phyloP scores from a whole-genome alignment of 1,140 invertebrate species.

The Drosophila mauritiana region DNA sequence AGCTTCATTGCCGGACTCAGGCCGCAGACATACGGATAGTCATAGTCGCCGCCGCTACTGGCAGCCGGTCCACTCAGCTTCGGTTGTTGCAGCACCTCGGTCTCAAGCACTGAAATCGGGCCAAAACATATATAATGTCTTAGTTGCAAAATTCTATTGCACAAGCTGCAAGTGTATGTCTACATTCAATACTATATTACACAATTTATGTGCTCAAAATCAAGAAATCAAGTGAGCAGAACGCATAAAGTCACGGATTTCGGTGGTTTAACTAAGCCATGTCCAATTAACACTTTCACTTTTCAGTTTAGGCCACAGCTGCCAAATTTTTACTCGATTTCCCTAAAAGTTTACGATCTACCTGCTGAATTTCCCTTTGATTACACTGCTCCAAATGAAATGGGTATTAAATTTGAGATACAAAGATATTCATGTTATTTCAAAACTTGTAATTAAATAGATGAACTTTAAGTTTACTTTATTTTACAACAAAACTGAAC shows the following conservation, averaged over 20 bases:
- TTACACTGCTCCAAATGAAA: constrained; percentile 6
- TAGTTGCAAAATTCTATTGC: constrained; percentile 5
- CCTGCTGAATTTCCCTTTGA: constrained; percentile 24
- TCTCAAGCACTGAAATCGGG: constrained; percentile 75
- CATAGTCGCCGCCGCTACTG: constrained; percentile 51
- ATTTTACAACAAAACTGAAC: too few relatives aligned
- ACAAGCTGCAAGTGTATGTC: neutral
- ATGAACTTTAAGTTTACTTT: too few relatives aligned
- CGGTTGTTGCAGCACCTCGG: constrained; percentile 72
- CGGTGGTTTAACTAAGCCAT: neutral
- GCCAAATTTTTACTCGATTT: constrained; percentile 12
- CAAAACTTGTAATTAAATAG: neutral
- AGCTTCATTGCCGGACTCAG: constrained; percentile 79
- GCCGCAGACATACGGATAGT: constrained; percentile 75
- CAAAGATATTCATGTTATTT: neutral
- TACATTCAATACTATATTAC: neutral
- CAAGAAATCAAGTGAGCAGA: constrained; percentile 5
- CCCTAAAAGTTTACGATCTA: constrained; percentile 6
- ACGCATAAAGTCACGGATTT: neutral
- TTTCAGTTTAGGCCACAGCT: constrained; percentile 7
- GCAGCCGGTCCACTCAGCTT: constrained; percentile 59
- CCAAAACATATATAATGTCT: neutral
- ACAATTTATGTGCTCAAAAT: neutral
- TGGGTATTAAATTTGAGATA: neutral
- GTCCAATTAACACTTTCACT: constrained; percentile 21